Percentiles rank a stretch among this genome's conserved stretches.
These are phyloP conservation scores for Magallana angulata DNA, from an alignment of 1,140 invertebrate genomes.

Conservation along the genomic window DNA sequence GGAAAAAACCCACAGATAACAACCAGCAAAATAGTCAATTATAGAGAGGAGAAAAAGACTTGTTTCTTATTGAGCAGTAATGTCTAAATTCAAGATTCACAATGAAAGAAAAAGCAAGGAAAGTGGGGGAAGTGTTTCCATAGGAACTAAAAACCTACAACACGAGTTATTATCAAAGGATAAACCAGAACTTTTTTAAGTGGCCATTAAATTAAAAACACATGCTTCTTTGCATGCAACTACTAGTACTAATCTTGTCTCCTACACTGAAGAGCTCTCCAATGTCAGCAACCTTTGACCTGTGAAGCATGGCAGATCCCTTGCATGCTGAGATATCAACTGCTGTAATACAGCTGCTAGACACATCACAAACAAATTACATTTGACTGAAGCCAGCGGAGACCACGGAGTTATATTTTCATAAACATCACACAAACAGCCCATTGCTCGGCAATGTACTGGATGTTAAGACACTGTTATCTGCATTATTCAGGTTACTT, in stretches of 20 bases:
- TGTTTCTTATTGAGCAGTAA: neutral
- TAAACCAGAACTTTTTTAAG: constrained; percentile 8
- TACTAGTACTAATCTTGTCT: constrained; percentile 25
- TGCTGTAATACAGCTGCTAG: constrained; percentile 30
- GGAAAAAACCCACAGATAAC: constrained; percentile 9
- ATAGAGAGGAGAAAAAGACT: neutral
- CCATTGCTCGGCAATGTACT: neutral
- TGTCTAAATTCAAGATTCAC: neutral
- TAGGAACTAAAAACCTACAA: neutral
- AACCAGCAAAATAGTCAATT: constrained; percentile 11
- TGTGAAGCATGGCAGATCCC: constrained; percentile 29
- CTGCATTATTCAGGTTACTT: neutral
- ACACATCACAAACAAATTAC: constrained; percentile 38
- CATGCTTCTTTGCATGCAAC: constrained; percentile 16
- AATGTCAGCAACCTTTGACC: constrained; percentile 17
- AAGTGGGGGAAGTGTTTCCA: neutral
- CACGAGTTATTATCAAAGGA: constrained; percentile 24
- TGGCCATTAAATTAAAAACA: constrained; percentile 31
- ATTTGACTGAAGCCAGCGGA: constrained; percentile 19
- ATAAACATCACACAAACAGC: constrained; percentile 30
- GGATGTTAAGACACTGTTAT: neutral
- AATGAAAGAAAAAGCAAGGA: constrained; percentile 6
- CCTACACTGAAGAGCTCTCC: constrained; percentile 27
- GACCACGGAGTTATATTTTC: constrained; percentile 9
- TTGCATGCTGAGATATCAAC: constrained; percentile 30